Percentiles rank a stretch among this genome's conserved stretches.
phyloP scores from a whole-genome alignment of 1,140 invertebrate genomes.

The Cyclargus thomasi region DNA sequence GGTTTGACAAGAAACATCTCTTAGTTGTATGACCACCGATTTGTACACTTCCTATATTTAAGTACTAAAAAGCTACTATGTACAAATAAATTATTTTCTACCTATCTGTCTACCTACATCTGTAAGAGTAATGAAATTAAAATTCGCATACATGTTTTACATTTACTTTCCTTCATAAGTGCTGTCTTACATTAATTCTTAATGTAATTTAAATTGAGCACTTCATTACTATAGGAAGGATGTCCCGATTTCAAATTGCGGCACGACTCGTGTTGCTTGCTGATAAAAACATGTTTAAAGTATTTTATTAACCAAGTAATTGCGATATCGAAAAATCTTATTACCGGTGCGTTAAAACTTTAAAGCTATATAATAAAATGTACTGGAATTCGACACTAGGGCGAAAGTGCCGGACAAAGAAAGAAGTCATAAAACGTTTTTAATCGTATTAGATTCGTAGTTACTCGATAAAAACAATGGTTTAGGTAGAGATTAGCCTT shows the following conservation, averaged over 20 bases:
- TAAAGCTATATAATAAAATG: too few relatives aligned
- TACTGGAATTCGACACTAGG: too few relatives aligned
- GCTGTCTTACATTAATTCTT: background rate
- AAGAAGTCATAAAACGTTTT: background rate
- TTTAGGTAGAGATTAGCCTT: slow-evolving; percentile 28
- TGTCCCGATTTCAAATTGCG: background rate
- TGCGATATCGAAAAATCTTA: background rate
- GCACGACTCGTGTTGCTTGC: background rate
- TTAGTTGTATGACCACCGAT: too few relatives aligned
- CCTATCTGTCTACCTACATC: too few relatives aligned
- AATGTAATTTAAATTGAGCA: background rate
- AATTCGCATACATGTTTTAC: background rate
- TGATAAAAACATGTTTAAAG: background rate
- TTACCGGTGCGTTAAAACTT: background rate
- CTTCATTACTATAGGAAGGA: background rate
- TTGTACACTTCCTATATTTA: too few relatives aligned
- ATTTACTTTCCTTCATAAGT: background rate
- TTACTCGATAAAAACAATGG: slow-evolving; percentile 5
- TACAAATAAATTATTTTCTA: too few relatives aligned
- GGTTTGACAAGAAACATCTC: too few relatives aligned
- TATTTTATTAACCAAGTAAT: background rate
- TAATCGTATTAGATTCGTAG: slow-evolving; percentile 2
- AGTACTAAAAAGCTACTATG: too few relatives aligned
- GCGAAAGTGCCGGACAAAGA: background rate
- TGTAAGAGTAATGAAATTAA: too few relatives aligned